Evolutionary conservation across 2,797 vertebrate genomes (phyloP).

Genomic region (Anisognathus igniventris): DNA sequence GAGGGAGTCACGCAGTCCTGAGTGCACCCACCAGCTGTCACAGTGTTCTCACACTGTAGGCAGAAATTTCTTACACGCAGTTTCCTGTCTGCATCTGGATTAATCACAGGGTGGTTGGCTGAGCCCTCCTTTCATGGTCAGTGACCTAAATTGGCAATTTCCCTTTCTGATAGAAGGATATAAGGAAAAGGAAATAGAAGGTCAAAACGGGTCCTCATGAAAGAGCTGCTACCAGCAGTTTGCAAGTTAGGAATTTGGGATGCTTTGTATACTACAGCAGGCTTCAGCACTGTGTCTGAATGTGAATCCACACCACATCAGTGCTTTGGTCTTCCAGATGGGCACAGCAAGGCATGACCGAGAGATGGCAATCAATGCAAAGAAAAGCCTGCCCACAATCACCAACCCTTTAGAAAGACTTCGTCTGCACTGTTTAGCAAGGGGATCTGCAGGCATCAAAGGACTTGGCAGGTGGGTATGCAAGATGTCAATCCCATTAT

Average conservation of each 20-base stretch:
- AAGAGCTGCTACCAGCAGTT: background rate
- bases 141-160: background rate
- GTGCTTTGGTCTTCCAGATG: conserved; percentile 73
- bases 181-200: background rate
- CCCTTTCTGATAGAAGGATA: background rate
- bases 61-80: background rate
- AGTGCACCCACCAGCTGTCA: background rate
- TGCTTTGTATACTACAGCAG: background rate
- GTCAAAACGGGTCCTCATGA: background rate
- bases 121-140: background rate
- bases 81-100: background rate
- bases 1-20: background rate
- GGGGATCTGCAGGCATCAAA: conserved; percentile 92
- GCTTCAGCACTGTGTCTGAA: background rate
- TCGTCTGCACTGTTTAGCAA: conserved; percentile 84
- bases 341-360: conserved; percentile 88
- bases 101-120: background rate
- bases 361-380: conserved; percentile 84
- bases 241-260: background rate
- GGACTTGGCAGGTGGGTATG: conserved; percentile 85
- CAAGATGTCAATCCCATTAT: background rate
- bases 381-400: conserved; percentile 70
- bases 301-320: background rate
- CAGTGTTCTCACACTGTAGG: rapidly evolving
- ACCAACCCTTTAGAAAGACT: conserved; percentile 85